These are phyloP conservation scores for Leucoptera coffeella DNA, from an alignment of 2,888 invertebrate species.

Conservation along the genomic window DNA sequence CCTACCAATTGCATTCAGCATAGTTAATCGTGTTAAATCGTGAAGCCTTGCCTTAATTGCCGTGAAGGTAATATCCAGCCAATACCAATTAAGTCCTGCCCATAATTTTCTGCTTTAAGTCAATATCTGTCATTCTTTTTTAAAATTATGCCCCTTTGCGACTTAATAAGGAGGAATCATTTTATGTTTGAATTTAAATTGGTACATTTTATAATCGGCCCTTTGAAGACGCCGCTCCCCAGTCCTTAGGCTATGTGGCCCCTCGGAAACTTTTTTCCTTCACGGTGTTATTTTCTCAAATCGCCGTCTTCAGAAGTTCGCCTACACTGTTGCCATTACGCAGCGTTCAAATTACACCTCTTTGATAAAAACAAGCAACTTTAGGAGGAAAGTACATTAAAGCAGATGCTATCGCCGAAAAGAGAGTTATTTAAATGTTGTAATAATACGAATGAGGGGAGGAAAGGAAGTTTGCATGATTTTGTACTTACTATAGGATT, in stretches of 20 bases:
- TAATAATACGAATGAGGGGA: too few relatives aligned
- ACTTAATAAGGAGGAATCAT: constrained; percentile 16
- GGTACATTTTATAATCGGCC: constrained; percentile 39
- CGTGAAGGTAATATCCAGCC: too few relatives aligned
- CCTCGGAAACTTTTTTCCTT: constrained; percentile 28
- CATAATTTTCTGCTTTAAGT: too few relatives aligned
- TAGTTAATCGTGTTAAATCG: too few relatives aligned
- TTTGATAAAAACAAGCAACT: constrained; percentile 1
- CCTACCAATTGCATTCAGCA: too few relatives aligned
- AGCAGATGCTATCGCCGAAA: too few relatives aligned
- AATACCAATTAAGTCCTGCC: too few relatives aligned
- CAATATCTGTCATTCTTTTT: constrained; percentile 9
- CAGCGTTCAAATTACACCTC: constrained; percentile 12
- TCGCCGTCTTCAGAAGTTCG: constrained; percentile 26
- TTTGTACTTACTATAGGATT: too few relatives aligned
- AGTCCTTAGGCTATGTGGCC: constrained; percentile 23
- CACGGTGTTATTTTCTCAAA: constrained; percentile 48
- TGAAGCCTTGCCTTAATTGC: too few relatives aligned
- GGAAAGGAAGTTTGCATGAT: too few relatives aligned
- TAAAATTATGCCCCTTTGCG: constrained; percentile 9
- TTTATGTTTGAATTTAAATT: constrained; percentile 43
- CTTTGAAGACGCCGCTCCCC: constrained; percentile 23
- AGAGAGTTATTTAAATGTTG: too few relatives aligned
- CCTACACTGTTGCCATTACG: constrained; percentile 14
- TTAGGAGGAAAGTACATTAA: too few relatives aligned